Conservation (phyloP, 30 jellyfish, hydroid and myxozoan species). For the Clytia hemisphaerica region DNA sequence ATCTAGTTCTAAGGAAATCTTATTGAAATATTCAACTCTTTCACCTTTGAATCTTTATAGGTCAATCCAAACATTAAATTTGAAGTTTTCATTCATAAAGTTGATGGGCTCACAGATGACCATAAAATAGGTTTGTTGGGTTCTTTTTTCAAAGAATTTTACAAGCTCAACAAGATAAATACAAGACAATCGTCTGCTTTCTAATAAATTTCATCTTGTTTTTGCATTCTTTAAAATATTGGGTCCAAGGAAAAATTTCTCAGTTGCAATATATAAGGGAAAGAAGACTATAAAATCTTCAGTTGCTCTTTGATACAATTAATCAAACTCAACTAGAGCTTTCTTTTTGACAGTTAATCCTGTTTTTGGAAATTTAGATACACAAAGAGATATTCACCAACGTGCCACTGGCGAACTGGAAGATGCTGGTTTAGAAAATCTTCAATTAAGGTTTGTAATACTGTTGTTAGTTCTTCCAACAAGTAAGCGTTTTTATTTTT, state of each 20-base stretch:
- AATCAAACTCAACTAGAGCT: background rate
- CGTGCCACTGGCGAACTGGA: constrained; percentile 77
- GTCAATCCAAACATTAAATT: constrained; percentile 76
- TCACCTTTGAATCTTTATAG: background rate
- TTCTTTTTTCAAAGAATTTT: too few species aligned
- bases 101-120: constrained; percentile 88
- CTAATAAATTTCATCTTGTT: too few species aligned
- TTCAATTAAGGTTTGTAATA: constrained; percentile 51
- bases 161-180: too few species aligned
- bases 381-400: constrained; percentile 86
- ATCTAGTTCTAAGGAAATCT: background rate
- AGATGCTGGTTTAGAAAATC: constrained; percentile 77
- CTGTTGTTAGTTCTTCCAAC: background rate
- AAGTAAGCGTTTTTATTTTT: too few species aligned
- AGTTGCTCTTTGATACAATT: too few species aligned
- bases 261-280: too few species aligned
- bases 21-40: background rate
- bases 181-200: too few species aligned
- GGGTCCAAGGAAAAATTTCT: too few species aligned
- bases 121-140: constrained; percentile 93
- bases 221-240: too few species aligned
- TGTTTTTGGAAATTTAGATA: constrained; percentile 22
- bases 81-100: constrained; percentile 91
- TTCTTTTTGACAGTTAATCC: background rate
- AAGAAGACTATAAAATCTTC: too few species aligned